phyloP scores from a whole-genome alignment of 2,888 invertebrate genomes.

The Thera obeliscata region DNA sequence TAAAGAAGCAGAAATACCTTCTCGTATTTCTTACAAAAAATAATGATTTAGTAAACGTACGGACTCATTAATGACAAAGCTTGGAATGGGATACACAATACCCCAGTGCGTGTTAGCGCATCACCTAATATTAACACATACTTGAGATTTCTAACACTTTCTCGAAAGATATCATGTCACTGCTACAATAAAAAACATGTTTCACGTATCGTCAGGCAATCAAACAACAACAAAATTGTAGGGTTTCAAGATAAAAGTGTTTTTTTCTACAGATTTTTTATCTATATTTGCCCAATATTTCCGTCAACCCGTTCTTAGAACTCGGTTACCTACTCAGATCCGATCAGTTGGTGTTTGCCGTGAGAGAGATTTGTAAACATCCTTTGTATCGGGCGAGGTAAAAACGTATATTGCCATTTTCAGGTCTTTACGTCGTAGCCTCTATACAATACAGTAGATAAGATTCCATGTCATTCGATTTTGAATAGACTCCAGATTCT shows the following conservation, averaged over 20 bases:
- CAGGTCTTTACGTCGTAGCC: conserved; percentile 43
- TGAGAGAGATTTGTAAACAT: conserved; percentile 67
- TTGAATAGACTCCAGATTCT: conserved; percentile 28
- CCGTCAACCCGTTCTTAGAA: conserved; percentile 43
- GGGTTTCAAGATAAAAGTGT: conserved; percentile 3
- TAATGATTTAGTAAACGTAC: background rate
- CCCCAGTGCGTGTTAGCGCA: background rate
- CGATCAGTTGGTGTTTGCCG: conserved; percentile 65
- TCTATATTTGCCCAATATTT: conserved; percentile 32
- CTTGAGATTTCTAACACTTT: background rate
- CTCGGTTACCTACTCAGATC: conserved; percentile 53
- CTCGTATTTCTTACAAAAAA: background rate
- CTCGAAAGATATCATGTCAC: background rate
- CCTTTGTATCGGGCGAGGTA: conserved; percentile 58
- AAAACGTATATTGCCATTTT: conserved; percentile 52
- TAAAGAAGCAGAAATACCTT: background rate
- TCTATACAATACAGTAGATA: conserved; percentile 39
- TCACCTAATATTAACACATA: background rate
- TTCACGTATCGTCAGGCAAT: background rate
- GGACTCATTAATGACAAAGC: background rate
- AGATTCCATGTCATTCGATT: conserved; percentile 36
- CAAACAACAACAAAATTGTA: conserved; percentile 2
- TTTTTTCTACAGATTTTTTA: conserved; percentile 12
- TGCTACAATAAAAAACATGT: background rate
- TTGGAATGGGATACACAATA: too few relatives aligned